These are phyloP conservation scores for Drosophila siamana DNA, from an alignment of 2,888 invertebrate species.

Conservation along the genomic window DNA sequence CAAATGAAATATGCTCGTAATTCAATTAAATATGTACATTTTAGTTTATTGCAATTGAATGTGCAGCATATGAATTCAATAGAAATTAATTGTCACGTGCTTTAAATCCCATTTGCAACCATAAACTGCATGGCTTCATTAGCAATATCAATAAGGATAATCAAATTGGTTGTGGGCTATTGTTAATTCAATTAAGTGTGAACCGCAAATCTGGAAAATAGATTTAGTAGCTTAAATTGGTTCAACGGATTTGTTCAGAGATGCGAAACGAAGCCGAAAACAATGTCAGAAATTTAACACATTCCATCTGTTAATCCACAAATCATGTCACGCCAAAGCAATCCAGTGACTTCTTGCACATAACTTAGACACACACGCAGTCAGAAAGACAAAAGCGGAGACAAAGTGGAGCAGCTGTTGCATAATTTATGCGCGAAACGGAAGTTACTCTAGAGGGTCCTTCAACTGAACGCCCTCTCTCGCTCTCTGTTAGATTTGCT, in stretches of 20 bases:
- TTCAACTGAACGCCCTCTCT: slow-evolving; percentile 15
- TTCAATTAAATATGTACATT: no score
- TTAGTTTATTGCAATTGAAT: no score
- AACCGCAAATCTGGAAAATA: no score
- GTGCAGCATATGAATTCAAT: no score
- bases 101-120: no score
- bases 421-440: slow-evolving; percentile 61
- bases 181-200: no score
- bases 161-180: no score
- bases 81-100: no score
- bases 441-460: slow-evolving; percentile 32
- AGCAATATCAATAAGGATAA: no score
- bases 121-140: no score
- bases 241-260: neutral
- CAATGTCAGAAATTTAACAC: neutral
- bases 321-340: slow-evolving; percentile 14
- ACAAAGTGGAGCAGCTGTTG: slow-evolving; percentile 54
- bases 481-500: slow-evolving; percentile 24
- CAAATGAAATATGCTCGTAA: no score
- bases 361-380: slow-evolving; percentile 2
- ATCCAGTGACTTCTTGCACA: slow-evolving; percentile 26
- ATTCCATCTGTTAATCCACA: slow-evolving; percentile 1
- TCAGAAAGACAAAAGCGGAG: slow-evolving; percentile 17
- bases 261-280: neutral
- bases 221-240: neutral